Conservation (phyloP, 2,888 invertebrate genomes). For the Amphipoea lucens region DNA sequence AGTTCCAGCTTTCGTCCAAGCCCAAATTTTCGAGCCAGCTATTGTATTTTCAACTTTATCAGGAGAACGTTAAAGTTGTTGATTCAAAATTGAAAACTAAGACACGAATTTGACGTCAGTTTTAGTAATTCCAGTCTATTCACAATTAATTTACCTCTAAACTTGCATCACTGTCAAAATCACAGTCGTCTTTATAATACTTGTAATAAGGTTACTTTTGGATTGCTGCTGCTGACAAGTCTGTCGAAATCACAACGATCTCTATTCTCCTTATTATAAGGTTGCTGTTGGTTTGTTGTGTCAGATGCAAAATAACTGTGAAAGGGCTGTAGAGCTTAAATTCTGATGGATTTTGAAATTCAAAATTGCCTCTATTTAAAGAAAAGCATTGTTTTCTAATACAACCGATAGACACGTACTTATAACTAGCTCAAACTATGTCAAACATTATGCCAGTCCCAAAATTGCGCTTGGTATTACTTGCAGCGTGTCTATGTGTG, state of each 20-base stretch:
- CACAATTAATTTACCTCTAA: no score
- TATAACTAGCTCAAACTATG: neutral
- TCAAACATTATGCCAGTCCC: neutral
- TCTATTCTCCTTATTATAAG: neutral
- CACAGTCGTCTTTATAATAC: neutral
- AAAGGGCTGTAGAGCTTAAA: neutral
- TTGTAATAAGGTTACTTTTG: no score
- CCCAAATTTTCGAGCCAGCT: neutral
- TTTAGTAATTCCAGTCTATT: neutral
- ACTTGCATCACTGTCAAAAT: neutral
- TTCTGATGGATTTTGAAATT: neutral
- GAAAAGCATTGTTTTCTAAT: neutral
- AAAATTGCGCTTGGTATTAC: neutral
- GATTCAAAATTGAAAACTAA: neutral
- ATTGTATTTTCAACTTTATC: neutral
- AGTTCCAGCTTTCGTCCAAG: neutral
- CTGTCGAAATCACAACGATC: no score
- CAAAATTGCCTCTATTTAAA: neutral
- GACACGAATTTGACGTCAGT: neutral
- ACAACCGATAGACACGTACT: neutral
- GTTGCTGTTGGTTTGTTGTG: neutral
- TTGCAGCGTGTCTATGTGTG: neutral
- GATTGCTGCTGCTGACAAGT: no score
- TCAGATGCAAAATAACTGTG: neutral
- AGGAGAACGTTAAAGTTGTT: neutral